Base-by-base conservation (phyloP, 2,797 vertebrate genomes). In the Miichthys miiuy region DNA sequence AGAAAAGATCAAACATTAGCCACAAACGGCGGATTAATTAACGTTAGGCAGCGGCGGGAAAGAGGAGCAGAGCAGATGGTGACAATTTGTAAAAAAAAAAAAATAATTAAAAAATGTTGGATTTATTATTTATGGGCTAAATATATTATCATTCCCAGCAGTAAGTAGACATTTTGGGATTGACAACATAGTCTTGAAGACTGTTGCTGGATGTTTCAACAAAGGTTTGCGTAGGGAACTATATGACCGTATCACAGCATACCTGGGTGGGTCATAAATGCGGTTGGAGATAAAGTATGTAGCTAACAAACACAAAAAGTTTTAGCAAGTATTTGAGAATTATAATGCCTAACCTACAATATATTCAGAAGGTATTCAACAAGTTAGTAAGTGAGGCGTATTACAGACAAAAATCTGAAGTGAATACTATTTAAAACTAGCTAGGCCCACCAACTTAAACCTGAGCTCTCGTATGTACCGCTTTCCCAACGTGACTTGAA, bases 401-500 rank as follows among this genome's bases (percentile, higher is more conserved):
- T 25, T 54, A 3, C 12, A 44, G 6, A 65, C n/a, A 16, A 56
- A 63, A 21, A 55, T 23, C 20, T 5, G n/a, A 64, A 13, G 18
- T 34, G 5, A 46, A 17, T 6, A 3, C 7, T 27, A 7, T 47
- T 25, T 2, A 20, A 41, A 60, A 14, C 10, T 0, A 14, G 6
- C 6, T 17, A 2, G 4, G 16, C 0, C 30, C 5, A 5, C n/a
- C 2, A 50, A 21, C 10, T 23, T 13, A 25, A 41, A 21, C 5
- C 13, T 18, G 2, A 48, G 12, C 6, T 30, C n/a, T 48, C 0
- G 0, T 21, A 5, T 77, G 18, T 47, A 0, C 51, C 0, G 0
- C 27, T 11, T 72, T 38, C 30, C 57, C 42, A 25, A 44, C 4
- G 1, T 1, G 1, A 8, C 27, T 0, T 80, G 57, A 90, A 90